These are phyloP conservation scores for Gyps fulvus DNA, from an alignment of 2,113 vertebrate genomes.

Conservation along the genomic window DNA sequence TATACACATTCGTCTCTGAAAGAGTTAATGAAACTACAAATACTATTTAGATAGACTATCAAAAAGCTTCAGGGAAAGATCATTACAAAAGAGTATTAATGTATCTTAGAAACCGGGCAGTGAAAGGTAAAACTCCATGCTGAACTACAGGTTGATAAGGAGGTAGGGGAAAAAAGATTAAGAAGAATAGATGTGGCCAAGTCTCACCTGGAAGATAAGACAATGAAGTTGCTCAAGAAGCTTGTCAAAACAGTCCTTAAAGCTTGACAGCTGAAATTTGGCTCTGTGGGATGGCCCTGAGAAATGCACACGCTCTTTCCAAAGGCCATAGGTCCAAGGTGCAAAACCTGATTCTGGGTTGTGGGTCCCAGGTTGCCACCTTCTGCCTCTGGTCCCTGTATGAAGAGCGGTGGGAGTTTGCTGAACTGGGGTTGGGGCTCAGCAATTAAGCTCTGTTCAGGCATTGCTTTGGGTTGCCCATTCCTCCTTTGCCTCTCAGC, in stretches of 20 bases:
- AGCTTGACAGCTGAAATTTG: background rate
- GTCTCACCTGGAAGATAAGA: background rate
- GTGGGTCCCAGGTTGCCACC: background rate
- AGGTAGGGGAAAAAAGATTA: background rate
- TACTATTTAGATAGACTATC: background rate
- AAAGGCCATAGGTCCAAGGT: background rate
- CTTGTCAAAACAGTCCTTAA: background rate
- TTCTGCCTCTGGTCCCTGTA: background rate
- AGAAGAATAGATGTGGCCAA: background rate
- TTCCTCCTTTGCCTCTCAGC: background rate
- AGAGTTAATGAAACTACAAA: background rate
- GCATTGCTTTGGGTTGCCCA: background rate
- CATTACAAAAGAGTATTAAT: background rate
- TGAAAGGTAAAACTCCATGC: background rate
- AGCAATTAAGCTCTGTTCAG: background rate
- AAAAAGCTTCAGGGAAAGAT: background rate
- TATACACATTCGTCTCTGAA: background rate
- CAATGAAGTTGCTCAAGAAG: background rate
- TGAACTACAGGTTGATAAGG: background rate
- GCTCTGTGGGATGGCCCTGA: background rate
- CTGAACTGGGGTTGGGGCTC: background rate
- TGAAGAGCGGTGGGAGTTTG: background rate
- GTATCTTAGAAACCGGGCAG: background rate
- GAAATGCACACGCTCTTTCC: background rate
- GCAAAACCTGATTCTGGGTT: background rate